These are phyloP conservation scores for Tauraco hartlaubi DNA, from an alignment of 2,797 vertebrate genomes.

Conservation along the genomic window DNA sequence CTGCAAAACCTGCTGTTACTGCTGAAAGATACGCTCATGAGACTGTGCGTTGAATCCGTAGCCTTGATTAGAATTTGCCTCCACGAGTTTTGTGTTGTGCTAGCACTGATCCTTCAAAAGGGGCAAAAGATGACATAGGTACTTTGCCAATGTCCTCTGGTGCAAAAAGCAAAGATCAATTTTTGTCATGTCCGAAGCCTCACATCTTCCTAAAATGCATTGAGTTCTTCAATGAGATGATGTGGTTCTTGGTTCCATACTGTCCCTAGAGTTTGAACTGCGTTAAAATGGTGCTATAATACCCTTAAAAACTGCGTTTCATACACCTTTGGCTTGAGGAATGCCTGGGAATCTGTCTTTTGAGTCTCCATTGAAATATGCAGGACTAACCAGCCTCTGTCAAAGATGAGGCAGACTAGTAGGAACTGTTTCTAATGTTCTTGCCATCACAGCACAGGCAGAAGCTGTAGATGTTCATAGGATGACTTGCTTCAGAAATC, in stretches of 20 bases:
- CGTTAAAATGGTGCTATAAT: background rate
- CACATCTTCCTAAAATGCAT: background rate
- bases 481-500: background rate
- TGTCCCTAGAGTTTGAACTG: background rate
- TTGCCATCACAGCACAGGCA: background rate
- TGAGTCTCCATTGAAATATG: background rate
- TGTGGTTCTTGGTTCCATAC: background rate
- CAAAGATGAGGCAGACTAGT: background rate
- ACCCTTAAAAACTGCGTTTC: background rate
- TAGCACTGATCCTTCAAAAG: background rate
- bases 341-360: background rate
- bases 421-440: slow-evolving; percentile 3
- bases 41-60: background rate
- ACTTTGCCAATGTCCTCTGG: background rate
- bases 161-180: background rate
- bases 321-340: background rate
- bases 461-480: background rate
- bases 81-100: background rate
- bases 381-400: background rate
- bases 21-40: background rate
- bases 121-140: background rate
- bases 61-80: background rate
- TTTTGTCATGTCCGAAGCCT: background rate
- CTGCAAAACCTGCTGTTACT: background rate
- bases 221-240: background rate